Conservation (phyloP, 2,797 vertebrate species). For the Sebastes oblongus region DNA sequence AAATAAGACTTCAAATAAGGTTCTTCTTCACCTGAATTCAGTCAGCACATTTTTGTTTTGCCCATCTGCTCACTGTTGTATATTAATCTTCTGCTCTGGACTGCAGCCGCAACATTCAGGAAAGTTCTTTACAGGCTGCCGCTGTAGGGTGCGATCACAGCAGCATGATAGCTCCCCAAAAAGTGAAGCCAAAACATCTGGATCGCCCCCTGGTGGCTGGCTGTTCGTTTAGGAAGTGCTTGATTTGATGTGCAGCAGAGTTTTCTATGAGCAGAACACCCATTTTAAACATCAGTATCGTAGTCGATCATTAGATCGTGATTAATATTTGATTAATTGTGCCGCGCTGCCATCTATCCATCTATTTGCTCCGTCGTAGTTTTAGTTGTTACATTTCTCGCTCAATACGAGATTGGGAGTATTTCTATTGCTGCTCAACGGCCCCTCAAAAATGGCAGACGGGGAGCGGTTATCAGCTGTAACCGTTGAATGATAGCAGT, state of each 20-base stretch:
- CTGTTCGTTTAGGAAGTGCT: no score
- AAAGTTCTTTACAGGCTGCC: neutral
- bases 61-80: neutral
- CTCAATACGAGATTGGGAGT: no score
- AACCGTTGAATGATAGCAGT: no score
- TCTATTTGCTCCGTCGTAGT: neutral
- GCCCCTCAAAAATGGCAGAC: no score
- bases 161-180: no score
- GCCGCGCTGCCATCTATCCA: fast-evolving
- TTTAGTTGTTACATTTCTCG: neutral
- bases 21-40: neutral
- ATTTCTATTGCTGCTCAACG: no score
- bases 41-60: fast-evolving
- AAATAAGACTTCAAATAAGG: neutral
- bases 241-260: no score
- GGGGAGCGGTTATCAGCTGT: no score
- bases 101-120: neutral
- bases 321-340: neutral
- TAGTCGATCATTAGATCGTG: neutral
- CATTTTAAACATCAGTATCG: neutral
- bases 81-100: neutral
- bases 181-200: no score
- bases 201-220: no score
- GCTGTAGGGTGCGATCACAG: no score
- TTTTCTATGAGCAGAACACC: no score